Base-by-base conservation (phyloP, 2,888 invertebrate genomes). In the Galerucella nymphaeae region DNA sequence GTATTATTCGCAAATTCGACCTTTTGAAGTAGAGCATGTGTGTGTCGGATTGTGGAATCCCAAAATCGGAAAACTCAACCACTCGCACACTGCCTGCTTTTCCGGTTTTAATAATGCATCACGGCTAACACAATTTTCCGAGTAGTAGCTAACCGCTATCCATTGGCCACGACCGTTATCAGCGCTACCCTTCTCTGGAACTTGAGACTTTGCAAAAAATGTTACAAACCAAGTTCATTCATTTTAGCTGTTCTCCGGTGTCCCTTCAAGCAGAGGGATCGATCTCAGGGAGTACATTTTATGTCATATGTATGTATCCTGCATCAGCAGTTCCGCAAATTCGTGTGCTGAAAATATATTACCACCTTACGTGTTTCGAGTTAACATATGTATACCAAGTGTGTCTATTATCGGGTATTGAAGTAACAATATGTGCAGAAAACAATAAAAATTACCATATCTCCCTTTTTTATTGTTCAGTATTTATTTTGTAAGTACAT, bases 41-140 rank as follows among this genome's bases (percentile, higher is more conserved):
- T 48, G 69, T 61, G 41, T 30, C 55, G 62, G 69, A 69, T 69
- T 69, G 70, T 70, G 70, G 63, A 63, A 70, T 57, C 63, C 63
- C 50, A 41, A 63, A 64, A 70, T 70, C 70, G 62, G 63, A 55
- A 63, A 64, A 63, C 63, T 70, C 57, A 64, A 63, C 70, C 70
- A 64, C 70, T 70, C 57, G 30, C 63, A 57, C 70, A 62, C 61
- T 18, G 16, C 64, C 55, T 64, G 42, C 70, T 18, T 62, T 62
- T 62, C 61, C 57, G 55, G 70, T 63, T 70, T 70, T 70, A 70
- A 70, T 70, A 70, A 70, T 70, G 70, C 70, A 70, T 70, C 63
- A 63, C 55, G 63, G 70, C 63, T 42, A 70, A 70, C 70, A 64
- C 63, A 70, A 64, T 64, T 70, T 70, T 70, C 70, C 70, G 64